Evolutionary conservation across 2,113 vertebrate species (phyloP).

Genomic region (Cephalophus harveyi): DNA sequence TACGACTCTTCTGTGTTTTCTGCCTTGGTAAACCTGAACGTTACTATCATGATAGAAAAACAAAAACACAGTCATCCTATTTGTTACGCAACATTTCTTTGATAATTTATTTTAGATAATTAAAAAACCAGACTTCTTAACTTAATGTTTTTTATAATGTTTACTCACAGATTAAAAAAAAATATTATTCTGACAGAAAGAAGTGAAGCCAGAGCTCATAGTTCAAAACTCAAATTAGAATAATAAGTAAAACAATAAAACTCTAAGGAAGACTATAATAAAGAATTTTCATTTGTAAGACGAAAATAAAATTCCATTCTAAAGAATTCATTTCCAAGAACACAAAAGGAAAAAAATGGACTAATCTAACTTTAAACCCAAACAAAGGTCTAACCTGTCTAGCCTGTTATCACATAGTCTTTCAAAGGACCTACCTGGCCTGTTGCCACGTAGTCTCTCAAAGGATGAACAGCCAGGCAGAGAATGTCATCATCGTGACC

Average conservation of each 20-base stretch:
- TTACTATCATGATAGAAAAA: neutral
- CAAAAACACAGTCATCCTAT: neutral
- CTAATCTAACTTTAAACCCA: neutral
- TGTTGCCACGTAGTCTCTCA: slow-evolving; percentile 97
- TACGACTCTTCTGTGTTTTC: neutral
- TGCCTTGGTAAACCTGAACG: neutral
- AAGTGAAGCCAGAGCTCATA: neutral
- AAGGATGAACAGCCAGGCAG: slow-evolving; percentile 94
- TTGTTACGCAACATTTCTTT: neutral
- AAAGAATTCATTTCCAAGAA: neutral
- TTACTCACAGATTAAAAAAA: neutral
- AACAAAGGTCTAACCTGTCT: neutral
- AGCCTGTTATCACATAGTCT: neutral
- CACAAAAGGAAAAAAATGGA: neutral
- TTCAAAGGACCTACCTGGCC: slow-evolving; percentile 89
- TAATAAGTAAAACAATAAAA: neutral
- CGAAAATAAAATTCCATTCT: neutral
- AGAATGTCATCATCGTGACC: slow-evolving; percentile 98
- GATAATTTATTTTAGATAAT: slow-evolving; percentile 6
- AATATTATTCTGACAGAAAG: neutral
- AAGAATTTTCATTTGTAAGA: neutral
- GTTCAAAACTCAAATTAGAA: neutral
- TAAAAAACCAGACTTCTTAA: neutral
- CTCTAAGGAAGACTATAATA: neutral
- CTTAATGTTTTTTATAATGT: neutral